These are phyloP conservation scores for Odontocerum albicorne DNA, from an alignment of 2,888 invertebrate species.

Conservation along the genomic window DNA sequence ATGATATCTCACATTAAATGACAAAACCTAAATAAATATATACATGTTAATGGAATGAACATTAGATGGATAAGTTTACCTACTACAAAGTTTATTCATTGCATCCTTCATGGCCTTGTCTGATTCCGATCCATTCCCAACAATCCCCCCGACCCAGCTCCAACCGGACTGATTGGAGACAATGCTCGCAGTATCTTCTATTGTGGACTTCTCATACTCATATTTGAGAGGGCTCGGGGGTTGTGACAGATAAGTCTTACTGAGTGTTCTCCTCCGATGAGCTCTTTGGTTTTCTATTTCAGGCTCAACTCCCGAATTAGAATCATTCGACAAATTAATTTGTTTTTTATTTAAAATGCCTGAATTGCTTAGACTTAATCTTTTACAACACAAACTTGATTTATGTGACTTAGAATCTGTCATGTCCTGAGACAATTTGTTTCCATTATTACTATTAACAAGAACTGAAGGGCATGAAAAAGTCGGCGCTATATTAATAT, in stretches of 20 bases:
- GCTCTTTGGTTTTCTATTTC: constrained; percentile 18
- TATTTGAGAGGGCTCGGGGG: constrained; percentile 52
- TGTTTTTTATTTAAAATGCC: constrained; percentile 14
- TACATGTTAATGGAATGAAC: too few species aligned
- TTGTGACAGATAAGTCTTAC: constrained; percentile 40
- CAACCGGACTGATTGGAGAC: constrained; percentile 75
- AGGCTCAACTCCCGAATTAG: background rate
- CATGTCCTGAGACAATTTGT: constrained; percentile 5
- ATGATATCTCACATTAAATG: too few species aligned
- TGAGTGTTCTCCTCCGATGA: constrained; percentile 20
- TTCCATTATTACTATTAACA: constrained; percentile 16
- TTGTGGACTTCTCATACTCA: constrained; percentile 60
- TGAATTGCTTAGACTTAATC: constrained; percentile 15
- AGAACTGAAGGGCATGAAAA: constrained; percentile 31
- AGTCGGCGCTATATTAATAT: constrained; percentile 15
- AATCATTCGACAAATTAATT: constrained; percentile 16
- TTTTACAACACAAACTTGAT: constrained; percentile 17
- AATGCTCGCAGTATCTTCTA: constrained; percentile 63
- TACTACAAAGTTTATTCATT: constrained; percentile 77
- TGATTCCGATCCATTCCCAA: constrained; percentile 68
- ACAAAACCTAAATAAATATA: too few species aligned
- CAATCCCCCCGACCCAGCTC: constrained; percentile 82
- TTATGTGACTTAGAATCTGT: background rate
- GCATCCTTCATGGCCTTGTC: constrained; percentile 69
- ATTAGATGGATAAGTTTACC: constrained; percentile 58